phyloP scores from a whole-genome alignment of 2,888 invertebrate species.

The Drosophila stalkeri region DNA sequence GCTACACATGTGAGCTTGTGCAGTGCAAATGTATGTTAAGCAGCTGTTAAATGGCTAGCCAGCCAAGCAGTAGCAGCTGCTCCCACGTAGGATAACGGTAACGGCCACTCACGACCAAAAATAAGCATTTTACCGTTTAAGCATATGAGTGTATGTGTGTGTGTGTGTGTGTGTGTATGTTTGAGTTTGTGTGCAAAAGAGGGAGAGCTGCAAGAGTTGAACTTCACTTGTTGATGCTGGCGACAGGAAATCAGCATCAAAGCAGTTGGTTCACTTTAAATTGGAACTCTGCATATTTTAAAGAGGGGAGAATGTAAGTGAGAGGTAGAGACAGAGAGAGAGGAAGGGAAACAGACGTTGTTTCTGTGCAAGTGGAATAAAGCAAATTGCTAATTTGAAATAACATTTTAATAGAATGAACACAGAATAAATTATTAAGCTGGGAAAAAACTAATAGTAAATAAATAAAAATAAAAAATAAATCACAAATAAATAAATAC shows the following conservation, averaged over 20 bases:
- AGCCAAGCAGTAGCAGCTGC: slow-evolving; percentile 37
- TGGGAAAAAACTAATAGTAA: neutral
- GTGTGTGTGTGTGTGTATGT: neutral
- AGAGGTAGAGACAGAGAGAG: neutral
- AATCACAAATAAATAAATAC: too few relatives aligned
- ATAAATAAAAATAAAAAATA: too few relatives aligned
- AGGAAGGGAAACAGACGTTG: neutral
- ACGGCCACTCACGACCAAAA: slow-evolving; percentile 37
- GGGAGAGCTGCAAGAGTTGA: slow-evolving; percentile 16
- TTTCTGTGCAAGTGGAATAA: neutral
- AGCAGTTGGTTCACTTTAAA: slow-evolving; percentile 37
- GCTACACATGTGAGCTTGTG: slow-evolving; percentile 6
- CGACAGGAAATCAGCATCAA: slow-evolving; percentile 38
- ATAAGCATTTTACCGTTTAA: slow-evolving; percentile 47
- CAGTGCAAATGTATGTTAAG: slow-evolving; percentile 60
- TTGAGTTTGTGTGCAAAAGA: neutral
- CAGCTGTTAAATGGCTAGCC: slow-evolving; percentile 67
- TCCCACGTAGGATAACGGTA: slow-evolving; percentile 43
- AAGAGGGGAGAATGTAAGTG: neutral
- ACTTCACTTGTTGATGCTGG: slow-evolving; percentile 53
- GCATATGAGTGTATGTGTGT: neutral
- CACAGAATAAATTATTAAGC: neutral
- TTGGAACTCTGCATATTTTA: neutral
- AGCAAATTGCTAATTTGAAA: neutral
- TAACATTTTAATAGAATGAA: neutral